Conservation (phyloP, 2,888 invertebrate genomes). For the Tyria jacobaeae region DNA sequence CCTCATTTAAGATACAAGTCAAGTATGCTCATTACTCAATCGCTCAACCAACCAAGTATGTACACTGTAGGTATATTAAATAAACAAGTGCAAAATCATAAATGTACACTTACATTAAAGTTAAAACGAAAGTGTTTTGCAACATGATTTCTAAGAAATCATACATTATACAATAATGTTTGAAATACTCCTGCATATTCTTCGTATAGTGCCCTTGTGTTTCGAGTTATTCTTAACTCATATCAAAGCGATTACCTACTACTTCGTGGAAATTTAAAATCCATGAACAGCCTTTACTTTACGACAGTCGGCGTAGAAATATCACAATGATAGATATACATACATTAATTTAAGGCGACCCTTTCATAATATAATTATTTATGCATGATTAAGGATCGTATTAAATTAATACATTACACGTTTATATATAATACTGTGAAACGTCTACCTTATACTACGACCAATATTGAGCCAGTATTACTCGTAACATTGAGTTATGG, state of each 20-base stretch:
- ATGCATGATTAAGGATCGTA: too few species aligned
- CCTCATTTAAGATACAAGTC: neutral
- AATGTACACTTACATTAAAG: constrained; percentile 1
- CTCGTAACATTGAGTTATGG: too few species aligned
- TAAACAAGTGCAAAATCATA: neutral
- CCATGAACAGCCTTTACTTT: neutral
- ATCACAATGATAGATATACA: neutral
- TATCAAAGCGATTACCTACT: constrained; percentile 26
- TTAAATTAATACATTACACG: too few species aligned
- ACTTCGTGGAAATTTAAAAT: constrained; percentile 6
- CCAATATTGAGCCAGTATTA: too few species aligned
- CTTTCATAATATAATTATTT: too few species aligned
- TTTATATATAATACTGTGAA: too few species aligned
- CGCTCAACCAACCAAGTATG: too few species aligned
- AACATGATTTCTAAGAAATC: constrained; percentile 20
- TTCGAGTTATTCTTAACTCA: constrained; percentile 15
- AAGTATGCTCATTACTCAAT: too few species aligned
- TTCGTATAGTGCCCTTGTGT: constrained; percentile 7
- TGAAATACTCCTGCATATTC: constrained; percentile 7
- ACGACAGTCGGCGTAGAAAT: neutral
- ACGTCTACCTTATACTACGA: too few species aligned
- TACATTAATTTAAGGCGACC: too few species aligned
- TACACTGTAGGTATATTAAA: neutral
- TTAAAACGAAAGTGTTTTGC: constrained; percentile 17
- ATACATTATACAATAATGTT: constrained; percentile 14